Conservation (phyloP, 1,140 invertebrate genomes). For the Gryon sp. region DNA sequence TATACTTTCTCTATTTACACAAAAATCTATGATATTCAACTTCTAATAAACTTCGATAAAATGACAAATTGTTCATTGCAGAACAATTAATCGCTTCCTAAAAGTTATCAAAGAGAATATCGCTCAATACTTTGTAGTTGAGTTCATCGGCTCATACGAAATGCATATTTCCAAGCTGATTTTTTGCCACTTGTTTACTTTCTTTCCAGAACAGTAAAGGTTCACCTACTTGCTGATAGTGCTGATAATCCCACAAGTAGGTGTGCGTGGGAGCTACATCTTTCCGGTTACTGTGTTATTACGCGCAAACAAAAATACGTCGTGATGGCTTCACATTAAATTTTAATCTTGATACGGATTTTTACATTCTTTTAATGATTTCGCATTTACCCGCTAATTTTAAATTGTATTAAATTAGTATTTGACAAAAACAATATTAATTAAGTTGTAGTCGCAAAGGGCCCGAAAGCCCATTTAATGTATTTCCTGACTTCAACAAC, state of each 20-base stretch:
- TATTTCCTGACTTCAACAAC: no score
- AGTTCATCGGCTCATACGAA: conserved; percentile 23
- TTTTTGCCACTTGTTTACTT: conserved; percentile 17
- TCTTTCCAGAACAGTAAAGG: conserved; percentile 25
- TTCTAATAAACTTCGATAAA: conserved; percentile 24
- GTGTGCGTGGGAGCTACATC: conserved; percentile 75
- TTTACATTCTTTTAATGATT: conserved; percentile 33
- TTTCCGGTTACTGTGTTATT: conserved; percentile 63
- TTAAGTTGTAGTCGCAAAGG: conserved; percentile 13
- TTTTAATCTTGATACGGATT: neutral
- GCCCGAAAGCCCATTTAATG: no score
- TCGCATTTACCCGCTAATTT: no score
- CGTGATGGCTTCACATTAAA: conserved; percentile 56
- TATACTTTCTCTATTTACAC: conserved; percentile 25
- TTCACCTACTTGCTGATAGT: conserved; percentile 75
- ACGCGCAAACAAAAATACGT: conserved; percentile 53
- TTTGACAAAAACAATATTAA: conserved; percentile 9
- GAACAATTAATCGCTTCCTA: conserved; percentile 29
- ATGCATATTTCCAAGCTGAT: conserved; percentile 7
- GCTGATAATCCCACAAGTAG: conserved; percentile 74
- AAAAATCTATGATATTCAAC: conserved; percentile 12
- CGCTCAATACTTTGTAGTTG: conserved; percentile 3
- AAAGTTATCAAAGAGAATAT: conserved; percentile 39
- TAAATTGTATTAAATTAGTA: no score
- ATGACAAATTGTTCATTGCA: conserved; percentile 18